Base-by-base conservation (phyloP, 2,888 invertebrate species). In the Caenorhabditis zanzibari region DNA sequence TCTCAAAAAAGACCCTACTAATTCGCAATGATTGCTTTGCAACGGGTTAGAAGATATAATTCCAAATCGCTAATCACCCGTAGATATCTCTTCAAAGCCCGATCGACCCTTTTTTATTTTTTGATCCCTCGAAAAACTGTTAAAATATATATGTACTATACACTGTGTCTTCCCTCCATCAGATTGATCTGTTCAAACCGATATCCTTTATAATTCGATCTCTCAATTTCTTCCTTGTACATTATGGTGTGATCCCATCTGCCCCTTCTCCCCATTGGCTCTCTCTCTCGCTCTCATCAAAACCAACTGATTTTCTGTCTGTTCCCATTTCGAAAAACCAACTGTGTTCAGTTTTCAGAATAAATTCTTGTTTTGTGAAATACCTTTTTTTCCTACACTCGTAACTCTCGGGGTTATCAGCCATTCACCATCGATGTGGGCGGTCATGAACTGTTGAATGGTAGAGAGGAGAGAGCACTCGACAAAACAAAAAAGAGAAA, bases 21-120 rank as follows among this genome's bases (percentile, higher is more conserved):
- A 38, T 61, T 19, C 58, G 28, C 14, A 58, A 22, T 66, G 28
- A 14, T 49, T 24, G 35, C 19, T 66, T 44, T 6, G 5, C 49
- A 49, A 76, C 76, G 76, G 76, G 76, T 76, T 68, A 76, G 76
- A 76, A 68, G 76, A 68, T 66, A 12, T 54, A 54, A 54, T 54
- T 54, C 14, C 7, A 47, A 47, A 64, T 63, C 49, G 24, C 61
- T 52, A 61, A 49, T 63, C 35, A 32, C 24, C 22, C 41, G 38
- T 54, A 61, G 59, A 61, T 41, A 61, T 47, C 63, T 63, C 26
- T 26, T 54, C 24, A 22, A 54, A 54, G 35, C 66, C 58, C 75
- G 58, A 58, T 44, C n/a, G n/a, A n/a, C n/a, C n/a, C n/a, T n/a
- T n/a, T n/a, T n/a, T n/a, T n/a, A n/a, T n/a, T n/a, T n/a, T n/a